phyloP scores from a whole-genome alignment of 2,113 vertebrate species.

The Varanus komodoensis region DNA sequence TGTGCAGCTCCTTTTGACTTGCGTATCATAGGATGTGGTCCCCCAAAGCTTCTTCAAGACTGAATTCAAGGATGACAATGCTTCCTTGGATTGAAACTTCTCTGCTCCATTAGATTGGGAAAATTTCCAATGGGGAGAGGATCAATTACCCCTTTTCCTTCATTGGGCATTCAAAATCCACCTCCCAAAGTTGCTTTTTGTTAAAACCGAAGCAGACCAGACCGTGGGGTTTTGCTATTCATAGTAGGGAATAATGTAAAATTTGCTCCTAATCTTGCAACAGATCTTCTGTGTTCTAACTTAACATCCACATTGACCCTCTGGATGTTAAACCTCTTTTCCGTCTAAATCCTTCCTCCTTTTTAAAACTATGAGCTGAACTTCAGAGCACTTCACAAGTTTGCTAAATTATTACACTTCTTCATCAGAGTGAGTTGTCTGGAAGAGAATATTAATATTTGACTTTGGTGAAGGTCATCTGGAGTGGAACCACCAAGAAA shows the following conservation, averaged over 20 bases:
- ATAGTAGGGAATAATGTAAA: neutral
- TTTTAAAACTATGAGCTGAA: neutral
- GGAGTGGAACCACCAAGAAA: neutral
- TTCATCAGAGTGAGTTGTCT: neutral
- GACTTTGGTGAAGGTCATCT: neutral
- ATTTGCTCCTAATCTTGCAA: neutral
- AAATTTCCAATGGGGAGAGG: neutral
- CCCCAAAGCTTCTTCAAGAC: no score
- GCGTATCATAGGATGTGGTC: no score
- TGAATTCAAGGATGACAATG: no score
- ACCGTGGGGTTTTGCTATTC: neutral
- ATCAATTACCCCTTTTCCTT: neutral
- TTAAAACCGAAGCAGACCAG: neutral
- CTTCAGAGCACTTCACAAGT: slow-evolving; percentile 12
- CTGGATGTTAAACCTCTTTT: neutral
- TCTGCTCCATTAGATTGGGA: neutral
- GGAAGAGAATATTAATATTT: neutral
- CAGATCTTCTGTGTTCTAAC: neutral
- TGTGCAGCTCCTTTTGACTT: no score
- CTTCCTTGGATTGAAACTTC: neutral
- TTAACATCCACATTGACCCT: neutral
- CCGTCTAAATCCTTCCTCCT: neutral
- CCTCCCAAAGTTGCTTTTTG: neutral
- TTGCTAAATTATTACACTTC: slow-evolving; percentile 10
- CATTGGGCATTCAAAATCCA: neutral